Conservation (phyloP, 1,140 invertebrate species). For the Drosophila insularis region DNA sequence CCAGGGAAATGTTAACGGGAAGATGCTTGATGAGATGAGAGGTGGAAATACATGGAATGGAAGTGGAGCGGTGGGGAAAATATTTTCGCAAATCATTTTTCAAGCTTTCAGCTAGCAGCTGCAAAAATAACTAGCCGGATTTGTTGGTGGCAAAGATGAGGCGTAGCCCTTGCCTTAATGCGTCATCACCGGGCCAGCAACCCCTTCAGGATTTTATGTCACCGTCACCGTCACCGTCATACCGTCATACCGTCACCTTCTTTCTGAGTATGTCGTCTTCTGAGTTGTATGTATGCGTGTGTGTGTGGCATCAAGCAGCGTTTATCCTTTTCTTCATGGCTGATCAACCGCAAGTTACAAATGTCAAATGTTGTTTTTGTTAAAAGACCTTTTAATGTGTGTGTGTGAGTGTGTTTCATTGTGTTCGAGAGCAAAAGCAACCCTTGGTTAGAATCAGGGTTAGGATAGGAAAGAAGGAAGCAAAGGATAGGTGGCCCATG, state of each 20-base stretch:
- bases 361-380: slow-evolving; percentile 76
- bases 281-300: background rate
- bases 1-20: background rate
- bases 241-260: background rate
- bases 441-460: background rate
- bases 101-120: slow-evolving; percentile 69
- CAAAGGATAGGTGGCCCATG: slow-evolving; percentile 54
- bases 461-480: background rate
- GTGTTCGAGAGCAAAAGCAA: slow-evolving; percentile 26
- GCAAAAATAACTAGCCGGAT: slow-evolving; percentile 55
- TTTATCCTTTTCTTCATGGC: slow-evolving; percentile 69
- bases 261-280: background rate
- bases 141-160: slow-evolving; percentile 23
- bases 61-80: background rate
- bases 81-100: slow-evolving; percentile 73
- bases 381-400: slow-evolving; percentile 59
- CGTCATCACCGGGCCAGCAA: background rate
- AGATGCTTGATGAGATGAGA: too few species aligned
- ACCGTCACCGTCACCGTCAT: background rate
- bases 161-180: slow-evolving; percentile 14
- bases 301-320: slow-evolving; percentile 15
- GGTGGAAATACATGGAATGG: background rate
- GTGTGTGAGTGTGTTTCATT: background rate
- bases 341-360: slow-evolving; percentile 80
- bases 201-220: background rate